phyloP scores from a whole-genome alignment of 2,797 vertebrate genomes.

The Bovichtus diacanthus region DNA sequence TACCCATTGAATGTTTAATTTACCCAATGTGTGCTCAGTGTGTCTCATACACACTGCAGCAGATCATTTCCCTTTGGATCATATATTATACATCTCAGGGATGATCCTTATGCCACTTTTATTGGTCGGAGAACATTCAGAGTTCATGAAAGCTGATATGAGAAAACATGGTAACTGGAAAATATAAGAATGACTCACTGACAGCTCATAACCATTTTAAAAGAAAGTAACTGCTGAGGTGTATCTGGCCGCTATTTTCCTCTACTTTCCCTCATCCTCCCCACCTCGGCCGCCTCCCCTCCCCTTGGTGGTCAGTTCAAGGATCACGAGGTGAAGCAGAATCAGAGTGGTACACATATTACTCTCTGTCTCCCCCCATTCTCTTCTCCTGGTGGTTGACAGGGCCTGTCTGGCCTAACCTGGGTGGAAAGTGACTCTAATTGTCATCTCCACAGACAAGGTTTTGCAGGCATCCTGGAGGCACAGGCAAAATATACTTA shows the following conservation, averaged over 20 bases:
- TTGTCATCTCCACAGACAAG: constrained; percentile 90
- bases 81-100: constrained; percentile 44
- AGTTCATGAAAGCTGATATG: constrained; percentile 68
- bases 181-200: constrained; percentile 74
- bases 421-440: constrained; percentile 90
- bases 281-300: constrained; percentile 47
- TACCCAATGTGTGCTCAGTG: constrained; percentile 19
- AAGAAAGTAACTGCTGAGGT: constrained; percentile 76
- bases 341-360: constrained; percentile 85
- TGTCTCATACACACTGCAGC: constrained; percentile 30
- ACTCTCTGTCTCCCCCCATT: constrained; percentile 86
- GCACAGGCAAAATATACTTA: constrained; percentile 86
- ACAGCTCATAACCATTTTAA: constrained; percentile 78
- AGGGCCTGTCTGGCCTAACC: constrained; percentile 86
- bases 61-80: constrained; percentile 50
- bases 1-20: constrained; percentile 60
- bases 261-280: constrained; percentile 31
- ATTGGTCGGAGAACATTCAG: constrained; percentile 60
- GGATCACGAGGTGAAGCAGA: constrained; percentile 84
- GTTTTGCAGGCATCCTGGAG: constrained; percentile 84
- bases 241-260: constrained; percentile 58
- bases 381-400: constrained; percentile 82
- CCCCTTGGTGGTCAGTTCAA: constrained; percentile 81
- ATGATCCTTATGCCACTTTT: constrained; percentile 70
- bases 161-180: constrained; percentile 56